A percentile compares a stretch with the other conserved stretches of the same genome.
Conservation (phyloP, 2,797 vertebrate genomes). For the Emys orbicularis region DNA sequence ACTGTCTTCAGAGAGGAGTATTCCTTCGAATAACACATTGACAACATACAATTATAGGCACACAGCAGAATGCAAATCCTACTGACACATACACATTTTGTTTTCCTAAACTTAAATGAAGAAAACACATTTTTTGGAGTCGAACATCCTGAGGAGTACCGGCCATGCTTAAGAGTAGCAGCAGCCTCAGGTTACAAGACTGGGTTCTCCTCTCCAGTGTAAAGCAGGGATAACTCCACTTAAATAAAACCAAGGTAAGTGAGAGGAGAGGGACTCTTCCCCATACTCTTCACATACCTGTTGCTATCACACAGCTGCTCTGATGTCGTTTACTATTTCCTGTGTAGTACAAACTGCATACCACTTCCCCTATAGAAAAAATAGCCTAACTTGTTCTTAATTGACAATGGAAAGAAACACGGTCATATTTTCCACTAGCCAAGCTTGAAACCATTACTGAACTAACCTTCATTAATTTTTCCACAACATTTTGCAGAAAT, state of each 20-base stretch:
- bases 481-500: constrained; percentile 92
- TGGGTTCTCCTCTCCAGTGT: neutral
- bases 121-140: constrained; percentile 30
- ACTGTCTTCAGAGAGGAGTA: neutral
- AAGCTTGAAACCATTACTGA: constrained; percentile 88
- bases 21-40: neutral
- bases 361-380: constrained; percentile 85
- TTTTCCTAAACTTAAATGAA: constrained; percentile 9
- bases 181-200: neutral
- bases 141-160: neutral
- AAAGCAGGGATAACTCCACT: neutral
- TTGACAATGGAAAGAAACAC: constrained; percentile 91
- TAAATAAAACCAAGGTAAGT: constrained; percentile 16
- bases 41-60: neutral
- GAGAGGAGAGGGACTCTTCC: constrained; percentile 48
- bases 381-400: constrained; percentile 85
- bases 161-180: neutral
- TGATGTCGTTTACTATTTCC: constrained; percentile 83
- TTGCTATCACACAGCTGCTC: constrained; percentile 72
- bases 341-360: constrained; percentile 82
- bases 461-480: constrained; percentile 91
- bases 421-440: constrained; percentile 90
- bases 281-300: constrained; percentile 74
- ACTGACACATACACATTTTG: neutral
- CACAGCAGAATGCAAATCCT: neutral